A percentile compares a stretch with the other conserved stretches of the same genome.
These are phyloP conservation scores for Malaclemys terrapin DNA, from an alignment of 2,113 vertebrate species.

Conservation along the genomic window DNA sequence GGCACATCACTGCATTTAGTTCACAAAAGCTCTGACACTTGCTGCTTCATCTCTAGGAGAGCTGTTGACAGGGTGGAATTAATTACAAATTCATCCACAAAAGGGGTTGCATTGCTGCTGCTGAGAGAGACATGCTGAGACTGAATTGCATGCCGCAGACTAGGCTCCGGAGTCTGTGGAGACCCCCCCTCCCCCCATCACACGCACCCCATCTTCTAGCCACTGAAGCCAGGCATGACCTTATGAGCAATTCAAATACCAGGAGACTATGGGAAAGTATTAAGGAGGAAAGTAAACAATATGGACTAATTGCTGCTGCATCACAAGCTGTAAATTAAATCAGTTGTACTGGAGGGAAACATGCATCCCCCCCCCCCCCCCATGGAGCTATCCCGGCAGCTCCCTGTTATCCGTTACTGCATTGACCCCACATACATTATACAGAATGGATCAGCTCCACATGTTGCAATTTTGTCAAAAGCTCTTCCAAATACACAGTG, in stretches of 20 bases:
- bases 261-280: slow-evolving; percentile 1
- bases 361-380: neutral
- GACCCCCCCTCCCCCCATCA: fast-evolving
- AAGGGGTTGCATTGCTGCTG: neutral
- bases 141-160: neutral
- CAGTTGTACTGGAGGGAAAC: neutral
- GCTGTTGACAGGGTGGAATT: neutral
- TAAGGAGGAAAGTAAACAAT: slow-evolving; percentile 36
- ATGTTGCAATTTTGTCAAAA: neutral
- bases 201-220: neutral
- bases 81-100: neutral
- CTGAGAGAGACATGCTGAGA: neutral
- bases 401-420: neutral
- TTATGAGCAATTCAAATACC: slow-evolving; percentile 18
- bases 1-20: neutral
- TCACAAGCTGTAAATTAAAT: slow-evolving; percentile 42
- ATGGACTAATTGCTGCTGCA: slow-evolving; percentile 39
- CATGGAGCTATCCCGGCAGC: neutral
- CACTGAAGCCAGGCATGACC: neutral
- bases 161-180: neutral
- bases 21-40: neutral
- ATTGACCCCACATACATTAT: neutral
- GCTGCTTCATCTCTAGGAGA: neutral
- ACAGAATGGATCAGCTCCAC: neutral
- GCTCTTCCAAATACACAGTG: neutral